phyloP scores from a whole-genome alignment of 2,113 vertebrate species.

The Todiramphus saurophagus region DNA sequence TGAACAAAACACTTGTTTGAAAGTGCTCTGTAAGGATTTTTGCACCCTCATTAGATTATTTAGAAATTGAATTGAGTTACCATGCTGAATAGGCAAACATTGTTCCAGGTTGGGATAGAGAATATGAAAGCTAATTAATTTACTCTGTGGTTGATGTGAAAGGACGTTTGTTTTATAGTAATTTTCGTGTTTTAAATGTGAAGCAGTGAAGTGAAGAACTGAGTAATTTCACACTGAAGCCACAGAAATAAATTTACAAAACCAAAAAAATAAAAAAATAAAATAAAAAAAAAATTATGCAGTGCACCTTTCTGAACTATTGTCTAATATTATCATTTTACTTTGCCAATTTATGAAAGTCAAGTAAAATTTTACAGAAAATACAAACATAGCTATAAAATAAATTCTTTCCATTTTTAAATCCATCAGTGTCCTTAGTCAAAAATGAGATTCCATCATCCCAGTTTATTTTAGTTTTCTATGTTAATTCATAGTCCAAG shows the following conservation, averaged over 20 bases:
- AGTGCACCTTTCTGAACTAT: not conserved
- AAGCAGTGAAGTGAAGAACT: not conserved
- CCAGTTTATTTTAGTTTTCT: not conserved
- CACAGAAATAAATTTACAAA: not conserved
- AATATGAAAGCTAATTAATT: not conserved
- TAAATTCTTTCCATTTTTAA: not conserved
- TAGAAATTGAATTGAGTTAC: conserved; percentile 14
- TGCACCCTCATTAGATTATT: not conserved
- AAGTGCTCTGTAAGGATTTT: conserved; percentile 13
- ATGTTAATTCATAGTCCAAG: not conserved
- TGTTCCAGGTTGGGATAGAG: not conserved
- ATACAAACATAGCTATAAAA: not conserved
- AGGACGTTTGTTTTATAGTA: not conserved
- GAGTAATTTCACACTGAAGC: not conserved
- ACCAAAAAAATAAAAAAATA: not conserved
- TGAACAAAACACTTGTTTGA: not conserved
- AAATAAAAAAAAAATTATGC: not conserved
- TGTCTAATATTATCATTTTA: not conserved
- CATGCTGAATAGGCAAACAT: not conserved
- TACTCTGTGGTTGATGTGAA: not conserved
- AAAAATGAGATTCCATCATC: not conserved
- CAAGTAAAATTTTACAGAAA: conserved; percentile 18
- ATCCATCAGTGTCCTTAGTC: not conserved
- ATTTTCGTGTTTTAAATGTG: not conserved
- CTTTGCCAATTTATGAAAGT: not conserved